A percentile compares a stretch with the other conserved stretches of the same genome.
These are phyloP conservation scores for Styela plicata DNA, from an alignment of 23 tunicate genomes.

Conservation along the genomic window DNA sequence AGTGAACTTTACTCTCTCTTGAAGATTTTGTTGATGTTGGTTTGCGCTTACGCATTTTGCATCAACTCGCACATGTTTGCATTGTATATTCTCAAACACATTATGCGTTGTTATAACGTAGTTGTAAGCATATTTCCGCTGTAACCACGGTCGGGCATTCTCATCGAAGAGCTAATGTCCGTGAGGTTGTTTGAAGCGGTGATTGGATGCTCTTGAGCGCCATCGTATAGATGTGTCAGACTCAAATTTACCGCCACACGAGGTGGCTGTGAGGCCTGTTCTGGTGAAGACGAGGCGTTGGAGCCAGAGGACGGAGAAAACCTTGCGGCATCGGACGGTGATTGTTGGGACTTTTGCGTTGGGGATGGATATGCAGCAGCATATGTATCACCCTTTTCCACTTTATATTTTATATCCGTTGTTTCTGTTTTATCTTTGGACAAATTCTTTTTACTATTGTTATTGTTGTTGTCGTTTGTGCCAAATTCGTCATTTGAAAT, in stretches of 20 bases:
- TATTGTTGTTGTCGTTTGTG: background rate
- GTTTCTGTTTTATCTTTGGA: background rate
- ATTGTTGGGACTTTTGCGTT: background rate
- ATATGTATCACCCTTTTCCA: conserved; percentile 3
- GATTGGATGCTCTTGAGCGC: background rate
- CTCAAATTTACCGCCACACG: background rate
- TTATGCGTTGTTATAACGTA: background rate
- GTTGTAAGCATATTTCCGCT: background rate
- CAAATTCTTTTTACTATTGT: conserved; percentile 2
- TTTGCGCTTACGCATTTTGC: no score
- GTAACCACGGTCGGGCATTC: background rate
- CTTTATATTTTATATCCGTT: background rate
- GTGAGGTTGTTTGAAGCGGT: background rate
- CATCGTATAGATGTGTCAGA: background rate
- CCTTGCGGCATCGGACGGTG: conserved; percentile 12
- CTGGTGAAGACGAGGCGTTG: conserved; percentile 18
- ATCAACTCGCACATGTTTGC: background rate
- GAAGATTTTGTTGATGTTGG: background rate
- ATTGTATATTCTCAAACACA: background rate
- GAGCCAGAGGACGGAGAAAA: conserved; percentile 28
- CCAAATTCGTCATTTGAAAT: background rate
- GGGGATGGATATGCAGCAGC: background rate
- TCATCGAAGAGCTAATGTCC: background rate
- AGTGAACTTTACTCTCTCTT: background rate
- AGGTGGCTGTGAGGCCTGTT: conserved; percentile 12